These are phyloP conservation scores for Julus scandinavius DNA, from an alignment of 2,888 invertebrate genomes.

Conservation along the genomic window DNA sequence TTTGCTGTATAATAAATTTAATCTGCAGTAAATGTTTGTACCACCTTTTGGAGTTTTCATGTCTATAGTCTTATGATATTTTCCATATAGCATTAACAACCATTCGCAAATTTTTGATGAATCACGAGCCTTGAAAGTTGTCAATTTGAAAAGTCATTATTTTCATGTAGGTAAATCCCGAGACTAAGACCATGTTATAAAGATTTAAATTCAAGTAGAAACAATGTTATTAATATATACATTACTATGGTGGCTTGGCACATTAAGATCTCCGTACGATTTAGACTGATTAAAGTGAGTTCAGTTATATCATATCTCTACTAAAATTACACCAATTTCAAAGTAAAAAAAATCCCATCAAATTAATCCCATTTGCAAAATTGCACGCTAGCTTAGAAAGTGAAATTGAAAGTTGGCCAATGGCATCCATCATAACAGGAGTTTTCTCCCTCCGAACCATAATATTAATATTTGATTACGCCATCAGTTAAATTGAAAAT, in stretches of 20 bases:
- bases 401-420: constrained; percentile 22
- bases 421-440: constrained; percentile 9
- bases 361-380: constrained; percentile 38
- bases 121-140: neutral
- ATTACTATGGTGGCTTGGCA: neutral
- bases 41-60: too few relatives aligned
- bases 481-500: constrained; percentile 42
- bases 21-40: too few relatives aligned
- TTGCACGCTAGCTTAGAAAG: neutral
- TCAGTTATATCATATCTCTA: neutral
- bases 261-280: neutral
- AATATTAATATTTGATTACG: constrained; percentile 42
- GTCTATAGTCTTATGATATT: too few relatives aligned
- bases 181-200: too few relatives aligned
- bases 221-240: neutral
- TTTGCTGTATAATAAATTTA: too few relatives aligned
- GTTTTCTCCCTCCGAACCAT: neutral
- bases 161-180: neutral
- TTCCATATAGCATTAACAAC: too few relatives aligned
- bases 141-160: neutral
- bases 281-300: constrained; percentile 9
- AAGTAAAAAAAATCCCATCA: neutral
- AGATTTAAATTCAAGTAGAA: neutral
- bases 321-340: constrained; percentile 9
- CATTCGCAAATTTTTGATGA: neutral